phyloP scores from a whole-genome alignment of 1,140 invertebrate genomes.

The Belonocnema kinseyi region DNA sequence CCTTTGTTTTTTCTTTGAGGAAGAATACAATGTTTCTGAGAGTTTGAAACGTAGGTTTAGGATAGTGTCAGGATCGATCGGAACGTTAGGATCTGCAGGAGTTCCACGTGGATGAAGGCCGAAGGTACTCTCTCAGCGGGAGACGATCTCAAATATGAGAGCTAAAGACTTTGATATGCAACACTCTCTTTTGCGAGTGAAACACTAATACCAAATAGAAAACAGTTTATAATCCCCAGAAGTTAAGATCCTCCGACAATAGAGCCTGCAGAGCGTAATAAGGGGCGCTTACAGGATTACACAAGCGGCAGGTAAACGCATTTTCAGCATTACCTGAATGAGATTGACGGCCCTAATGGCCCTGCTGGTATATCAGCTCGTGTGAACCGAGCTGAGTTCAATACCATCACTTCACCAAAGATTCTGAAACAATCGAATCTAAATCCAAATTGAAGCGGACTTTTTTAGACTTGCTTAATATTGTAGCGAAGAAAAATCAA shows the following conservation, averaged over 20 bases:
- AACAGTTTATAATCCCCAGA: slow-evolving; percentile 72
- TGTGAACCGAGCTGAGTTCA: slow-evolving; percentile 37
- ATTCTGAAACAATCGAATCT: neutral
- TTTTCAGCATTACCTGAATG: slow-evolving; percentile 49
- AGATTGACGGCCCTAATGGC: slow-evolving; percentile 43
- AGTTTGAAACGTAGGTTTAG: slow-evolving; percentile 7
- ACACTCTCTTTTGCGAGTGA: slow-evolving; percentile 44
- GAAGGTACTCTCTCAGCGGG: slow-evolving; percentile 58
- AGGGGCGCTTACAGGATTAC: slow-evolving; percentile 72
- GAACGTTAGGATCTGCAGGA: slow-evolving; percentile 51
- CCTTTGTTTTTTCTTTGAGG: too few relatives aligned
- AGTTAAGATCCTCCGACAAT: slow-evolving; percentile 71
- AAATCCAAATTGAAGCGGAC: too few relatives aligned
- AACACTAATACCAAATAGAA: slow-evolving; percentile 64
- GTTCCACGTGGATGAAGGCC: slow-evolving; percentile 49
- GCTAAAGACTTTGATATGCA: slow-evolving; percentile 33
- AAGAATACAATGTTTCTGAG: too few relatives aligned
- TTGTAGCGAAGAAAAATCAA: too few relatives aligned
- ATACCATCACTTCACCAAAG: slow-evolving; percentile 13
- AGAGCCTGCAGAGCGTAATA: slow-evolving; percentile 67
- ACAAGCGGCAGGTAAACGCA: slow-evolving; percentile 60
- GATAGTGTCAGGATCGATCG: slow-evolving; percentile 36
- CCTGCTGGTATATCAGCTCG: slow-evolving; percentile 21
- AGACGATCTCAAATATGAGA: slow-evolving; percentile 47
- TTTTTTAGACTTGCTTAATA: too few relatives aligned